Percentiles rank a stretch among this genome's conserved stretches.
These are phyloP conservation scores for Andrena bicolor DNA, from an alignment of 2,888 invertebrate species.

Conservation along the genomic window DNA sequence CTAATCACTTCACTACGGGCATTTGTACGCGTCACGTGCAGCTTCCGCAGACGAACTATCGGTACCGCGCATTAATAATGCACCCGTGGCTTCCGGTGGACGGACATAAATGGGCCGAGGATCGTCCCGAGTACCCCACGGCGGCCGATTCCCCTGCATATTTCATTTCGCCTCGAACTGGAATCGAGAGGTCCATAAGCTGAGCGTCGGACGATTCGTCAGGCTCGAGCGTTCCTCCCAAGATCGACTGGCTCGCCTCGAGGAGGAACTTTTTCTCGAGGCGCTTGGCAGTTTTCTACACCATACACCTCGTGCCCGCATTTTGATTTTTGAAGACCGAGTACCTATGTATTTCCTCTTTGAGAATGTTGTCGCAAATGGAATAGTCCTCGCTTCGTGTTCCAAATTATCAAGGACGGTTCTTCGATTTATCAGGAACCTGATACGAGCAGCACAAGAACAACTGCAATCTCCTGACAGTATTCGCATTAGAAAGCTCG, in stretches of 20 bases:
- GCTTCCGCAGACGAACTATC: slow-evolving; percentile 81
- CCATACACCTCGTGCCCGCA: not conserved
- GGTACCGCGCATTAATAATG: slow-evolving; percentile 82
- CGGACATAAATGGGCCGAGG: slow-evolving; percentile 74
- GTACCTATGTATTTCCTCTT: not conserved
- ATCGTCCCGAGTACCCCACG: slow-evolving; percentile 65
- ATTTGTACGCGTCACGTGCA: slow-evolving; percentile 83
- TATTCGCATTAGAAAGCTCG: not conserved
- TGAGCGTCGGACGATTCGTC: slow-evolving; percentile 52
- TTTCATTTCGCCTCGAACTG: slow-evolving; percentile 71
- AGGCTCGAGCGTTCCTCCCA: slow-evolving; percentile 34
- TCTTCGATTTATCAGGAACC: not conserved
- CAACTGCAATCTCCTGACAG: not conserved
- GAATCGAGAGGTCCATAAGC: slow-evolving; percentile 68
- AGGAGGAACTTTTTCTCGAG: not conserved
- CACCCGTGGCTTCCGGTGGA: slow-evolving; percentile 75
- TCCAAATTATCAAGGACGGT: too few species aligned
- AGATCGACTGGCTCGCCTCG: slow-evolving; percentile 17
- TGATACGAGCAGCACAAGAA: not conserved
- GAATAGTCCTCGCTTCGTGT: too few species aligned
- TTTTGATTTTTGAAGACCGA: not conserved
- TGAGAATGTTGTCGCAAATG: too few species aligned
- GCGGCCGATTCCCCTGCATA: slow-evolving; percentile 70
- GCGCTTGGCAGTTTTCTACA: not conserved
- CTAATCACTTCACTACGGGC: slow-evolving; percentile 81